Conservation (phyloP, 2,113 vertebrate genomes). For the Mastomys coucha region DNA sequence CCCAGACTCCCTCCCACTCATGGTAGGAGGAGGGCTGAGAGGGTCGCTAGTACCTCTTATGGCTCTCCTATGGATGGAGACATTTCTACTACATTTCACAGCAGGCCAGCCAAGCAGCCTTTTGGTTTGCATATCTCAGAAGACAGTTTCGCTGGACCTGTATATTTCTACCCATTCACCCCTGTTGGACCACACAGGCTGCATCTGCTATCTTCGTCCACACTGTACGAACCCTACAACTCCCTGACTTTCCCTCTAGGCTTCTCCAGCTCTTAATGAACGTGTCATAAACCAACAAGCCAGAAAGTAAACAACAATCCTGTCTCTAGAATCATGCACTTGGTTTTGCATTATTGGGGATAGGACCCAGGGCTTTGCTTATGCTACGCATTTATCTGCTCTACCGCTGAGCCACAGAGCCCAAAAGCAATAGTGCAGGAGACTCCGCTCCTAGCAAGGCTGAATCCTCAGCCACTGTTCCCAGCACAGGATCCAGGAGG, state of each 20-base stretch:
- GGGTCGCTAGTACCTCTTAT: rapidly evolving
- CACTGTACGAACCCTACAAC: not conserved
- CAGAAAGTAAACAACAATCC: rapidly evolving
- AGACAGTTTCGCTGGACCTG: rapidly evolving
- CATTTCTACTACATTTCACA: rapidly evolving
- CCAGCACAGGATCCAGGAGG: not conserved
- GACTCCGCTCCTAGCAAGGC: rapidly evolving
- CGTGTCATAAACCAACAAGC: not conserved
- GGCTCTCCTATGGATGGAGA: rapidly evolving
- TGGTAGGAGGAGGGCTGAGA: rapidly evolving
- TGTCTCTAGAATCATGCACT: not conserved
- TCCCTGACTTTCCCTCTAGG: not conserved
- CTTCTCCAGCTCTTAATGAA: not conserved
- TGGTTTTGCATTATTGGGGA: not conserved
- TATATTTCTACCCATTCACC: not conserved
- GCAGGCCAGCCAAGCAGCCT: not conserved
- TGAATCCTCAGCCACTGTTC: not conserved
- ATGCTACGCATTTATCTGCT: not conserved
- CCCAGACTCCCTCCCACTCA: rapidly evolving
- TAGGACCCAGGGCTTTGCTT: not conserved
- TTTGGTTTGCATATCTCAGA: not conserved
- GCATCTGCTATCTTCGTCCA: rapidly evolving
- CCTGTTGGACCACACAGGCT: not conserved
- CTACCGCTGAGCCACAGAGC: not conserved
- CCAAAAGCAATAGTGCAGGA: not conserved